Percentiles rank a stretch among this genome's conserved stretches.
These are phyloP conservation scores for Forbesichthys agassizii DNA, from an alignment of 2,113 vertebrate species.

Conservation along the genomic window DNA sequence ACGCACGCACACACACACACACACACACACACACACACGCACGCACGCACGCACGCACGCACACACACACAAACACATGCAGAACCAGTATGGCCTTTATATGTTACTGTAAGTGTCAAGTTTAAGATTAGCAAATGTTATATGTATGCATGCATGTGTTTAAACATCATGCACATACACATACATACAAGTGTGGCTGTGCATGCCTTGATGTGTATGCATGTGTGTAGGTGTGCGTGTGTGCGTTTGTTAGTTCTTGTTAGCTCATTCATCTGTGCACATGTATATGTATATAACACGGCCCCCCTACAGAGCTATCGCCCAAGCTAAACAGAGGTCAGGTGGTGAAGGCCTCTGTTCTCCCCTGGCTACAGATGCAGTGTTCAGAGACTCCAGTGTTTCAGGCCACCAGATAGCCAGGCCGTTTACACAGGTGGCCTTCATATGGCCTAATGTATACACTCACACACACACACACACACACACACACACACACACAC, in stretches of 20 bases:
- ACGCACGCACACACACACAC: neutral
- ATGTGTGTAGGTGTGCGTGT: slow-evolving; percentile 18
- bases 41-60: neutral
- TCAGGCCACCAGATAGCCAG: slow-evolving; percentile 35
- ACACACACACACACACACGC: neutral
- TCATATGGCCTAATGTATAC: slow-evolving; percentile 52
- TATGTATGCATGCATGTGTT: neutral
- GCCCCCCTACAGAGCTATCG: slow-evolving; percentile 35
- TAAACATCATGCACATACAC: slow-evolving; percentile 8
- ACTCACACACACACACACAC: neutral
- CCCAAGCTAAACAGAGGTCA: slow-evolving; percentile 47
- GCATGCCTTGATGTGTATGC: neutral
- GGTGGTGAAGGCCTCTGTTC: slow-evolving; percentile 24
- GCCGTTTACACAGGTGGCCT: slow-evolving; percentile 71
- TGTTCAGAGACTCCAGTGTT: slow-evolving; percentile 53
- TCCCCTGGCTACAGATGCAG: slow-evolving; percentile 48
- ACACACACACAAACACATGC: neutral
- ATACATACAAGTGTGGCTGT: slow-evolving; percentile 2
- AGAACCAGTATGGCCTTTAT: neutral
- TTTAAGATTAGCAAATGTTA: neutral
- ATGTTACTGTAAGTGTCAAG: neutral
- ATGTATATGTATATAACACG: slow-evolving; percentile 15
- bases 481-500: slow-evolving; percentile 1
- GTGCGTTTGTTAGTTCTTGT: neutral
- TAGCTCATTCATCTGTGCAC: neutral